Evolutionary conservation across 2,888 invertebrate species (phyloP), one percentile per base, ranked within the genome.

Genomic region (Andrena trimmerana): DNA sequence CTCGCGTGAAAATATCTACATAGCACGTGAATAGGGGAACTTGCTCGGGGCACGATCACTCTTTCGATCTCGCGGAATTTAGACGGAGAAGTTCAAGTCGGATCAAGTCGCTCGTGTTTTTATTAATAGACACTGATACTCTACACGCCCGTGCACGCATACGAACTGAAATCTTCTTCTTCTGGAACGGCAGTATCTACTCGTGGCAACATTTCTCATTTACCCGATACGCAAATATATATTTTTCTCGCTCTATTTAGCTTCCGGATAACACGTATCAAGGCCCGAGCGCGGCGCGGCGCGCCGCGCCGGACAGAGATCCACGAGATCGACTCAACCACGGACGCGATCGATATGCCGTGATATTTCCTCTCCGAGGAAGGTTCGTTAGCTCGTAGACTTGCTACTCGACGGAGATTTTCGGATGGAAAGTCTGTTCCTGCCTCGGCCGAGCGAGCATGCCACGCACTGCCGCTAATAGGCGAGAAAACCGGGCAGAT

Each of bases 251-350:
- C 10, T 75, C 60, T 60, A 60, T 42, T 68, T 59, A 20, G 8
- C 24, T 48, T 20, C 10, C 48, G 66, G 48, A 57, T 60, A 74
- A 67, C 72, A 16, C 62, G 13, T 31, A 62, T 60, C 33, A 57
- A 68, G 20, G 10, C 4, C 24, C 52, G 20, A 52, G 52, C n/a
- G 52, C 52, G 20, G 20, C 31, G 33, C 33, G 29, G 29, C 29
- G 29, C 27, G 33, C 7, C 33, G 13, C 27, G 33, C 7, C 33
- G 13, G 4, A 27, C 27, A 24, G 29, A 8, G 57, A 31, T 13
- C 31, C 31, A 63, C 8, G 33, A 10, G 6, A 66, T 33, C 59
- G 20, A 33, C 31, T 6, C 33, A n/a, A 8, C 5, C 29, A 50
- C 50, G 50, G 42, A 1, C 66, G 52, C 31, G 67, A 31, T 67